Base-by-base conservation (phyloP, 2,797 vertebrate genomes). In the Notoglanidium macrostoma region DNA sequence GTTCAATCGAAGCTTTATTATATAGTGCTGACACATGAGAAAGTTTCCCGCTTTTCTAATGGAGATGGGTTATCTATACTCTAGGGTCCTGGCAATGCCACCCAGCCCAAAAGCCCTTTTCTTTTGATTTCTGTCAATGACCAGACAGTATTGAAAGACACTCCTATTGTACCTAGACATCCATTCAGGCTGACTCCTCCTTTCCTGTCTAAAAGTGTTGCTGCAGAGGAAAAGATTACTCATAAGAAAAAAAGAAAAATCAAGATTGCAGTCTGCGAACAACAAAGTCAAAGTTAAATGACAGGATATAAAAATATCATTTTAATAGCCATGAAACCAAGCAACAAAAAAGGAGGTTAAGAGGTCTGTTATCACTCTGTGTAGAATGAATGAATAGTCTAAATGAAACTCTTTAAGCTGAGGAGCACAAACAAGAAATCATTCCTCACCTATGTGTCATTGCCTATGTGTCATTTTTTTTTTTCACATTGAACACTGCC, bases 141-240 rank as follows among this genome's bases (percentile, higher is more conserved):
- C 86, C 91, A 94, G 93, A 94, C 93, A 87, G 90, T 49, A 90
- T 55, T 93, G 94, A 95, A 90, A 94, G 94, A 94, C 49, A 49
- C 49, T 19, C 57, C 90, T 87, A 92, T 95, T 94, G 92, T 94
- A 74, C 85, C 35, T 79, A 82, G 86, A 87, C 84, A 73, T 91
- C 91, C 84, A 89, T 87, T 92, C 87, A 92, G 85, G 89, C 89
- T 83, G 79, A 77, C 86, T 59, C 89, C 89, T 91, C 89, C 87
- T 89, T 85, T 83, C 44, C 54, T 74, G 80, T 46, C 17, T 77
- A 83, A 87, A 88, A 59, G 61, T 59, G 61, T 44, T 82, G 61
- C 51, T 82, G 35, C 35, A 55, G 57, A 67, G 55, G 26, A 83
- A 57, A 32, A n/a, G 32, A 79, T 86, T 68, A 86, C 26, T 79